Base-by-base conservation (phyloP, 2,113 vertebrate species). In the Charina bottae region DNA sequence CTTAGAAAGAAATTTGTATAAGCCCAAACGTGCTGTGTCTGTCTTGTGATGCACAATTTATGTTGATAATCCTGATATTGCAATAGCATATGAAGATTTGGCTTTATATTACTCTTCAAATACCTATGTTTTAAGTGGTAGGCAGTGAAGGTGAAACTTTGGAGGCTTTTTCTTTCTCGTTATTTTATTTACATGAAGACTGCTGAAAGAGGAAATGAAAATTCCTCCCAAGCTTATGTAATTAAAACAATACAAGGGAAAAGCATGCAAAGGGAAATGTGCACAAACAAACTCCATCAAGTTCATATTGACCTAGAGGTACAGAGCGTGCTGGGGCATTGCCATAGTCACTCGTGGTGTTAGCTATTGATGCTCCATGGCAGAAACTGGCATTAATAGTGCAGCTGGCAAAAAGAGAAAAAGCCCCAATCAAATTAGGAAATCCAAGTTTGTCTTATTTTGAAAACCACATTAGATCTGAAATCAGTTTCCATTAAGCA, bases 401-500 rank as follows among this genome's bases (percentile, higher is more conserved):
- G 94, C 60, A 95, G 37, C 21, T 91, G 53, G 37, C 60, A 89
- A 94, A 55, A 93, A 90, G 91, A 23, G 88, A 28, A 87, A 94
- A 87, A 90, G 2, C 85, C 93, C 72, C 2, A 64, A 83, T 91
- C 83, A 62, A 17, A 58, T 94, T 93, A 53, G 94, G 92, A 92
- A 55, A 23, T 90, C n/a, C 28, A 95, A 5, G 0, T 85, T 19
- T 59, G 23, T 92, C 92, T 93, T 91, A 49, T 85, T 59, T 91
- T 93, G 91, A 92, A 93, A 91, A 26, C 0, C 5, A 0, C 92
- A 92, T 2, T 72, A 92, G 90, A 90, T 96, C 89, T 93, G 89
- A 92, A 93, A 92, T 95, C 62, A 87, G 88, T 89, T 94, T 92
- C 93, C 91, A 96, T 96, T 94, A 95, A 91, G 88, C 24, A 91